Evolutionary conservation across 2,888 invertebrate species (phyloP).

Genomic region (Zygaena filipendulae): DNA sequence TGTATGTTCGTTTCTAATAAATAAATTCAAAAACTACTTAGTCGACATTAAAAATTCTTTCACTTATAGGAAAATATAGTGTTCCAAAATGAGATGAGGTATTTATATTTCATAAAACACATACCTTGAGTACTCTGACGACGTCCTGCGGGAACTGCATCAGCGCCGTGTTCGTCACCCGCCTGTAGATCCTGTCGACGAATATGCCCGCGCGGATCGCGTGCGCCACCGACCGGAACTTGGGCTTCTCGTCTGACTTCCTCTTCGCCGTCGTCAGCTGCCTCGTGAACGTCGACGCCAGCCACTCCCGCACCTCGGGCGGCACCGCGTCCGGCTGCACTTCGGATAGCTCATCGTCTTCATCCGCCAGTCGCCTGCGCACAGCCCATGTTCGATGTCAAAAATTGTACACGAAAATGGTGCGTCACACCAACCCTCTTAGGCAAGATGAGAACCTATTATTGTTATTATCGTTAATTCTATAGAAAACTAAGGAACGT

Average conservation of each 20-base stretch:
- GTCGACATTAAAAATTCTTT: background rate
- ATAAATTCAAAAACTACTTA: too few species aligned
- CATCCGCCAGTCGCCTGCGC: constrained; percentile 82
- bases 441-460: too few species aligned
- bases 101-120: background rate
- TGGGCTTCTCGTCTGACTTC: constrained; percentile 83
- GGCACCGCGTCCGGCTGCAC: constrained; percentile 97
- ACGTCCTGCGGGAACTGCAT: constrained; percentile 92
- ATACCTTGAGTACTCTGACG: constrained; percentile 85
- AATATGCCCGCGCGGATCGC: constrained; percentile 97
- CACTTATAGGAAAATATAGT: background rate
- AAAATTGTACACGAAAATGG: too few species aligned
- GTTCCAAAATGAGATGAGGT: background rate
- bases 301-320: constrained; percentile 95
- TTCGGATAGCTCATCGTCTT: constrained; percentile 95
- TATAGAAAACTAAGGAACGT: too few species aligned
- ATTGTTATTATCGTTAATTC: too few species aligned
- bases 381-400: constrained; percentile 22
- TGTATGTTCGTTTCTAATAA: too few species aligned
- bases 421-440: too few species aligned
- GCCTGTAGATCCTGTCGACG: constrained; percentile 92
- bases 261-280: constrained; percentile 84
- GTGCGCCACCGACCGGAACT: constrained; percentile 95
- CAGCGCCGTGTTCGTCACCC: constrained; percentile 80
- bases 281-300: constrained; percentile 95